Percentiles rank a stretch among this genome's conserved stretches.
Evolutionary conservation across 37 sponge, comb jelly and placozoan genomes (phyloP).

Genomic region (Cliona cf. orientalis): DNA sequence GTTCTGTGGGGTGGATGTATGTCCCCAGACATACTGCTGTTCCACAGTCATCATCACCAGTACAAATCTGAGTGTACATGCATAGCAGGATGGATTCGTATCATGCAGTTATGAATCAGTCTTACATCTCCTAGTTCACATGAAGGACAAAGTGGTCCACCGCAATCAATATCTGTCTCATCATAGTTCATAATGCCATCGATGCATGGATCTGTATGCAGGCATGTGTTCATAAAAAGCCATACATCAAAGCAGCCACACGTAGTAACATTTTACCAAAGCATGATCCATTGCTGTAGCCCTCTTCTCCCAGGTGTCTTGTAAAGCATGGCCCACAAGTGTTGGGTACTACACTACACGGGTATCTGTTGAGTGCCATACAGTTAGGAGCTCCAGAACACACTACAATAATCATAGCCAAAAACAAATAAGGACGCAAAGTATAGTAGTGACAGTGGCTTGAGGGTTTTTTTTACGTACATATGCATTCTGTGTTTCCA

Average conservation of each 20-base stretch:
- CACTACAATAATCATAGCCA: conserved; percentile 6
- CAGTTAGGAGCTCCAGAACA: conserved; percentile 57
- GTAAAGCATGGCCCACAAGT: conserved; percentile 58
- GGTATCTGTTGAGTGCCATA: conserved; percentile 33
- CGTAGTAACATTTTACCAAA: conserved; percentile 12
- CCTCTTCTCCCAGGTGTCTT: conserved; percentile 38
- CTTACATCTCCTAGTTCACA: conserved; percentile 29
- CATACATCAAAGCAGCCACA: neutral
- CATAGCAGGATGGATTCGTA: neutral
- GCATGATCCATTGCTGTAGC: conserved; percentile 34
- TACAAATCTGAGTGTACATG: conserved; percentile 15
- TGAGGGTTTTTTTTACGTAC: conserved; percentile 2
- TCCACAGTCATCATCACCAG: conserved; percentile 20
- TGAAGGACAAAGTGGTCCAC: conserved; percentile 45
- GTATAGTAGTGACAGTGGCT: neutral
- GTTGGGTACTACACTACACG: conserved; percentile 25
- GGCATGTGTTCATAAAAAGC: neutral
- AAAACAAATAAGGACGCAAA: neutral
- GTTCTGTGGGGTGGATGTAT: conserved; percentile 12
- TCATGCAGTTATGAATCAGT: neutral
- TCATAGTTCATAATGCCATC: conserved; percentile 58
- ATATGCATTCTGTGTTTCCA: conserved; percentile 31
- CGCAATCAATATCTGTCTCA: conserved; percentile 68
- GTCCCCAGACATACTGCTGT: conserved; percentile 19
- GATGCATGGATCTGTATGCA: conserved; percentile 38